phyloP scores from a whole-genome alignment of 2,113 vertebrate species.

The Mus pahari region DNA sequence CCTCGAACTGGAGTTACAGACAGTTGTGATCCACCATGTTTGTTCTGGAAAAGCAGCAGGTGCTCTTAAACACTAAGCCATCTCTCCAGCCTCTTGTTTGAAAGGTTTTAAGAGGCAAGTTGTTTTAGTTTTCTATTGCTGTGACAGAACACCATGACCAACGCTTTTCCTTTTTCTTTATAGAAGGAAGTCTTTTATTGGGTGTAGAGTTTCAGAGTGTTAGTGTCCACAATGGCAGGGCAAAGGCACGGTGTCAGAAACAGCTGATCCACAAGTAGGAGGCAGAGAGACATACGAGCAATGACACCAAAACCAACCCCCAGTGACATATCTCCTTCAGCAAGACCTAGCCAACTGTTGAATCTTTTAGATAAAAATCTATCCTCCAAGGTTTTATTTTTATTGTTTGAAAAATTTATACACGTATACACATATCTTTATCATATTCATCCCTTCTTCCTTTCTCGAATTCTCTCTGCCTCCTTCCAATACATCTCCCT shows the following conservation, averaged over 20 bases:
- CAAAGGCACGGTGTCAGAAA: no score
- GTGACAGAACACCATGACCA: not conserved
- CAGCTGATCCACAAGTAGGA: no score
- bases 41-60: no score
- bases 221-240: no score
- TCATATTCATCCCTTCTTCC: not conserved
- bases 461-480: not conserved
- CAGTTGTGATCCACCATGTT: no score
- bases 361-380: not conserved
- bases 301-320: not conserved
- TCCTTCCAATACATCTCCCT: not conserved
- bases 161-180: not conserved
- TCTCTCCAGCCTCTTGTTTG: not conserved
- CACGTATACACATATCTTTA: not conserved
- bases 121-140: not conserved
- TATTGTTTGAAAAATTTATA: not conserved
- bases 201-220: not conserved
- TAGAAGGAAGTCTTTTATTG: not conserved
- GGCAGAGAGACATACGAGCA: no score
- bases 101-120: not conserved
- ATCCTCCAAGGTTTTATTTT: no score
- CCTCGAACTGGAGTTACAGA: no score
- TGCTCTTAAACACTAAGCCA: no score
- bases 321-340: not conserved
- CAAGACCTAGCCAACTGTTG: not conserved